Percentiles rank a stretch among this genome's conserved stretches.
phyloP scores from a whole-genome alignment of 2,888 invertebrate species.

The Acleris literana region DNA sequence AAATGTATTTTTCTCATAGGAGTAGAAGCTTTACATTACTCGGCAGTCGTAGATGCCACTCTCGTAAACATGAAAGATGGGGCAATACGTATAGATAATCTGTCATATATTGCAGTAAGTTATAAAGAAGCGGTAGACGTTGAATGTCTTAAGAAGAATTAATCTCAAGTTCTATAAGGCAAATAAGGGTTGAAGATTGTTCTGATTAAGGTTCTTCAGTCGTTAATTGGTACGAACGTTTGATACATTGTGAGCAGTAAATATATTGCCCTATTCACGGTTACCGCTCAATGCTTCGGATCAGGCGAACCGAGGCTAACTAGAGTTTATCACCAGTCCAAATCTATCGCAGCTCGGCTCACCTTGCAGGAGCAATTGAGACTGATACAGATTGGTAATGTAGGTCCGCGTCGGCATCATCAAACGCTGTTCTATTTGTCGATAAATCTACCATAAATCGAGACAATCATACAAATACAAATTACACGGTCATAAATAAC shows the following conservation, averaged over 20 bases:
- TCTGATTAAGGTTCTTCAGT: slow-evolving; percentile 2
- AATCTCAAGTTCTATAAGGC: background rate
- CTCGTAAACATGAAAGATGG: background rate
- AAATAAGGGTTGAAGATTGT: background rate
- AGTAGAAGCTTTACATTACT: background rate
- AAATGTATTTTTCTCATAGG: slow-evolving; percentile 11
- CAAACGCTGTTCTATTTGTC: slow-evolving; percentile 51
- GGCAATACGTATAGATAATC: too few relatives aligned
- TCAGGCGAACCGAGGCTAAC: slow-evolving; percentile 29
- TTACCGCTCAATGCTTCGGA: slow-evolving; percentile 11
- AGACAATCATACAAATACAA: slow-evolving; percentile 66
- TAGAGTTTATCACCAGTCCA: slow-evolving; percentile 32
- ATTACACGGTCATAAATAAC: slow-evolving; percentile 74
- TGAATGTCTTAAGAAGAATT: background rate
- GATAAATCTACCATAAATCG: slow-evolving; percentile 57
- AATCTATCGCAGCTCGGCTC: slow-evolving; percentile 23
- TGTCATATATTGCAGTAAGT: too few relatives aligned
- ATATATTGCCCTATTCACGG: slow-evolving; percentile 27
- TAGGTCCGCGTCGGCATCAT: slow-evolving; percentile 43
- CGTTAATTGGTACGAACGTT: slow-evolving; percentile 15
- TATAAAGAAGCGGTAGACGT: background rate
- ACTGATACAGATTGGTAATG: slow-evolving; percentile 35
- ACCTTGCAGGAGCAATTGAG: slow-evolving; percentile 28
- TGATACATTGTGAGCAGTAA: slow-evolving; percentile 21
- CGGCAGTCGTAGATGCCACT: background rate